These are phyloP conservation scores for Pantherophis alleghaniensis DNA, from an alignment of 2,797 vertebrate genomes.

Conservation along the genomic window DNA sequence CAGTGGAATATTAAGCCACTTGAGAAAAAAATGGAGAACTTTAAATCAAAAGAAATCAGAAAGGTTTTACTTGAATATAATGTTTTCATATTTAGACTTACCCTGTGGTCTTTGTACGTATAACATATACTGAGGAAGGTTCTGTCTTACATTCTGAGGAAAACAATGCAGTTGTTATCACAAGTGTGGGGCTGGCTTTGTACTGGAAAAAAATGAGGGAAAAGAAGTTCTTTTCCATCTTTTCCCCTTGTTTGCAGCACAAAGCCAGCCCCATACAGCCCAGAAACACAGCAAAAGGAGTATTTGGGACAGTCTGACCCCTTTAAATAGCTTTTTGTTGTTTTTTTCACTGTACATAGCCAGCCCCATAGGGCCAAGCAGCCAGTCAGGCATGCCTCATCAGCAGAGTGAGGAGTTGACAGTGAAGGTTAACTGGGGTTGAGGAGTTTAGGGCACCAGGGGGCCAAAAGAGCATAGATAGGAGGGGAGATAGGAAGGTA, in stretches of 20 bases:
- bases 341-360: background rate
- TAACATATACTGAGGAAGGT: background rate
- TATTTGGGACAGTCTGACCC: background rate
- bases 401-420: background rate
- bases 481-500: background rate
- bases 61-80: background rate
- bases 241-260: background rate
- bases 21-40: background rate
- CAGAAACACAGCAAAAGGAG: background rate
- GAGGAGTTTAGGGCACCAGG: background rate
- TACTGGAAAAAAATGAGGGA: background rate
- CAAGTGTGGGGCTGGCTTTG: slow-evolving; percentile 15
- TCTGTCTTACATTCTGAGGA: slow-evolving; percentile 28
- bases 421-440: background rate
- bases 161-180: background rate
- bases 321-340: background rate
- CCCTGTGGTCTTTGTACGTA: no score
- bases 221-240: background rate
- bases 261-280: background rate
- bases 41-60: background rate
- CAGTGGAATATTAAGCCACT: slow-evolving; percentile 5
- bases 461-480: background rate
- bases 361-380: background rate
- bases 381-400: background rate
- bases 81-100: background rate